Evolutionary conservation across 1,140 invertebrate species (phyloP).

Genomic region (Hirudo medicinalis): DNA sequence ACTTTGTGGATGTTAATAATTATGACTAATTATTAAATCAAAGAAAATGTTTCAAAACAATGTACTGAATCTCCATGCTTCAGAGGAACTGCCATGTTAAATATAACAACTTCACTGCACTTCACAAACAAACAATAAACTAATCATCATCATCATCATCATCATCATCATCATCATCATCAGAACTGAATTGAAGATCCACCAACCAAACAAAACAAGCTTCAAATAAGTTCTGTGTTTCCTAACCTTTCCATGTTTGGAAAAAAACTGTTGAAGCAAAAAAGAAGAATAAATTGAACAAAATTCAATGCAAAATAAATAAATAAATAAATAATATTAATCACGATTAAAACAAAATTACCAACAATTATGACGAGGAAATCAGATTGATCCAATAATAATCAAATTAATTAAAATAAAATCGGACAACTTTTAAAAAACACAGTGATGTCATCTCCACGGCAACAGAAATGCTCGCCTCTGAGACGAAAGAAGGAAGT

Average conservation of each 20-base stretch:
- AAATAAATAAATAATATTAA: no score
- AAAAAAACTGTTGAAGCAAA: constrained; percentile 12
- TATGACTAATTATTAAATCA: no score
- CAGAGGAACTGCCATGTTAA: no score
- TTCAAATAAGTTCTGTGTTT: not conserved
- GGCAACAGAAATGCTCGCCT: not conserved
- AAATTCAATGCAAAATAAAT: not conserved
- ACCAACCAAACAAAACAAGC: constrained; percentile 21
- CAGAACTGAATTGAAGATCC: not conserved
- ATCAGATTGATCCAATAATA: no score
- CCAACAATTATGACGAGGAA: not conserved
- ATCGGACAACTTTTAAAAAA: not conserved
- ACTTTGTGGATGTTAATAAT: no score
- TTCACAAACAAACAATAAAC: no score
- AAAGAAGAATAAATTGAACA: no score
- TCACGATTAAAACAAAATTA: not conserved
- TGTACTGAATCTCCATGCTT: no score
- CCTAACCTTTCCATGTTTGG: constrained; percentile 5
- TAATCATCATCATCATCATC: not conserved
- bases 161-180: not conserved
- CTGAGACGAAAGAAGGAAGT: constrained; percentile 18
- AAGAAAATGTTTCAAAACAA: no score
- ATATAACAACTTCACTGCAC: no score
- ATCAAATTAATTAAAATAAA: not conserved
- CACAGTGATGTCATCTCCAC: no score